Evolutionary conservation across 2,113 vertebrate genomes (phyloP).

Genomic region (Agelaius phoeniceus): DNA sequence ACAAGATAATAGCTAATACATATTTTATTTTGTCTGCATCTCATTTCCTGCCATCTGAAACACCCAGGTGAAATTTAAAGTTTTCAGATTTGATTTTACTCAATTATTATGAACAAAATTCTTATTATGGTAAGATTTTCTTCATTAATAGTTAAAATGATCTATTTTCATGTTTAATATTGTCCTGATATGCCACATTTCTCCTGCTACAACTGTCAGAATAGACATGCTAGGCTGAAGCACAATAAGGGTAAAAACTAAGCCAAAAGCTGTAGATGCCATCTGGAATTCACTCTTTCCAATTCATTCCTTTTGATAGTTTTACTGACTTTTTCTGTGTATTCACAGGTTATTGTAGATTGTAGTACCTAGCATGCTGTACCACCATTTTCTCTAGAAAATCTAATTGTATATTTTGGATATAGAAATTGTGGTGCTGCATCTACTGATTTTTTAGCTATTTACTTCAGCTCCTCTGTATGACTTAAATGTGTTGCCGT

Average conservation of each 20-base stretch:
- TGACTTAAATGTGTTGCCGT: background rate
- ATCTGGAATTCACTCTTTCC: background rate
- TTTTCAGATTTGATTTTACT: background rate
- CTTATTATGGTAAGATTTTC: background rate
- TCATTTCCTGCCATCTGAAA: conserved; percentile 49
- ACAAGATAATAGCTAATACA: background rate
- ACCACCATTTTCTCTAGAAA: background rate
- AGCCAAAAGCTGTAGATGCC: background rate
- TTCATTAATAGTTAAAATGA: background rate
- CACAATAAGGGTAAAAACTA: background rate
- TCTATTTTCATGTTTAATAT: background rate
- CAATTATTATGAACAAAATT: background rate
- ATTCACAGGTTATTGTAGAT: background rate
- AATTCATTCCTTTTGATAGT: background rate
- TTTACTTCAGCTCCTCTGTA: background rate
- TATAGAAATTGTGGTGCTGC: background rate
- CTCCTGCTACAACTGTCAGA: background rate
- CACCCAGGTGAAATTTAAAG: background rate
- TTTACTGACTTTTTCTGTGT: background rate
- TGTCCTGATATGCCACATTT: background rate
- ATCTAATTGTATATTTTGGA: background rate
- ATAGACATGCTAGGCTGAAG: background rate
- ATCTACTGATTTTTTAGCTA: background rate
- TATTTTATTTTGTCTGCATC: conserved; percentile 12
- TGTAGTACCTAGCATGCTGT: background rate